phyloP scores from a whole-genome alignment of 1,140 invertebrate genomes.

The Brachionus koreanus region DNA sequence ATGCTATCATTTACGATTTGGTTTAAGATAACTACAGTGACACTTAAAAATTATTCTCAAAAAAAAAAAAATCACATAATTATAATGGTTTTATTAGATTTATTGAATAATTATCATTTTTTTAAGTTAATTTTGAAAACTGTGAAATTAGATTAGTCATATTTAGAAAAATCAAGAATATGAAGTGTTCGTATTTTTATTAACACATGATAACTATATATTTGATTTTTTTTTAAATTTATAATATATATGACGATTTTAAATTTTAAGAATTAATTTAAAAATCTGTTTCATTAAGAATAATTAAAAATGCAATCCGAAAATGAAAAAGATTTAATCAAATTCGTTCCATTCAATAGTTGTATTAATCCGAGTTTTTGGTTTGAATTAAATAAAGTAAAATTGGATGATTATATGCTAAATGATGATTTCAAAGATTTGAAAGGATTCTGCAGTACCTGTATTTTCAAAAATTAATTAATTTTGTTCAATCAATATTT shows the following conservation, averaged over 20 bases:
- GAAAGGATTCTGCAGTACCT: constrained; percentile 7
- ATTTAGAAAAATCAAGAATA: neutral
- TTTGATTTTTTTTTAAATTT: no score
- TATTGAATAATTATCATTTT: neutral
- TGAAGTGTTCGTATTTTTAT: neutral
- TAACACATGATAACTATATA: no score
- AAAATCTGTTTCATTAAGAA: neutral
- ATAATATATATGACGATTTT: no score
- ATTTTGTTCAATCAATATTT: neutral
- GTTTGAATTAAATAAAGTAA: constrained; percentile 33
- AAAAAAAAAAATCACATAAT: no score
- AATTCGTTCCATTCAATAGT: constrained; percentile 37
- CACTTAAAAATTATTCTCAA: no score
- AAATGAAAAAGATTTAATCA: constrained; percentile 8
- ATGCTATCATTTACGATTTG: no score
- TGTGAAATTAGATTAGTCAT: neutral
- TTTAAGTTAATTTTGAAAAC: neutral
- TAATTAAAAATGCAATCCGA: constrained; percentile 7
- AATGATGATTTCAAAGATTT: constrained; percentile 37
- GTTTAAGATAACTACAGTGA: no score
- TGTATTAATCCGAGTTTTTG: constrained; percentile 44
- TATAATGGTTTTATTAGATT: no score
- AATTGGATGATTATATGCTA: constrained; percentile 38
- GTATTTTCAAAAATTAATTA: neutral
- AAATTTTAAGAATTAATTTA: neutral